Conservation (phyloP, 2,888 invertebrate species). For the Ischnura elegans region DNA sequence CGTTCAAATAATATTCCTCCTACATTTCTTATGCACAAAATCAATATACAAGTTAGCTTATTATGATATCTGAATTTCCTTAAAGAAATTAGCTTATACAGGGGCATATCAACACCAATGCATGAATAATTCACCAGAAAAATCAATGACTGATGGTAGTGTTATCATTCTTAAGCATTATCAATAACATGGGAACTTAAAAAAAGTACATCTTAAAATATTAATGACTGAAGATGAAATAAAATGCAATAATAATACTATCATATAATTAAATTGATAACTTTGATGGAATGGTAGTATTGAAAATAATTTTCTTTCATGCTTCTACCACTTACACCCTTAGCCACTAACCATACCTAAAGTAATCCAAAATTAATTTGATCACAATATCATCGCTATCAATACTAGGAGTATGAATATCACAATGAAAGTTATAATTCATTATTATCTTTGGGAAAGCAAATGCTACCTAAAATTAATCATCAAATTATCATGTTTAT, state of each 20-base stretch:
- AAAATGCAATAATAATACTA: not conserved
- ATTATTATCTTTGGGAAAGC: slow-evolving; percentile 12
- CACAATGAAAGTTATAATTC: not conserved
- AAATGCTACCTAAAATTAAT: slow-evolving; percentile 12
- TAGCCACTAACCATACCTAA: not conserved
- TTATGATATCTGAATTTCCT: no score
- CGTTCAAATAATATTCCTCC: no score
- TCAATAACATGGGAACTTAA: not conserved
- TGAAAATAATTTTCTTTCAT: not conserved
- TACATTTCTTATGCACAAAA: no score
- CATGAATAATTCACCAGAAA: not conserved
- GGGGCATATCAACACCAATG: not conserved
- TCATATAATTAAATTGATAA: not conserved
- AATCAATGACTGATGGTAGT: not conserved
- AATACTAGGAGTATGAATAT: not conserved
- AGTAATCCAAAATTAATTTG: not conserved
- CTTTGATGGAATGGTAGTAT: slow-evolving; percentile 60
- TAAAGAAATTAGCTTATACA: not conserved
- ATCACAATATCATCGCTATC: no score
- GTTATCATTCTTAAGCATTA: not conserved
- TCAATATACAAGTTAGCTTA: not conserved
- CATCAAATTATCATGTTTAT: not conserved
- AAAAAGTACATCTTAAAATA: not conserved
- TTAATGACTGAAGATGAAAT: not conserved
- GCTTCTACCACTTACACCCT: not conserved